Conservation (phyloP, 2,888 invertebrate genomes). For the Lepidocyrtinus sp. region DNA sequence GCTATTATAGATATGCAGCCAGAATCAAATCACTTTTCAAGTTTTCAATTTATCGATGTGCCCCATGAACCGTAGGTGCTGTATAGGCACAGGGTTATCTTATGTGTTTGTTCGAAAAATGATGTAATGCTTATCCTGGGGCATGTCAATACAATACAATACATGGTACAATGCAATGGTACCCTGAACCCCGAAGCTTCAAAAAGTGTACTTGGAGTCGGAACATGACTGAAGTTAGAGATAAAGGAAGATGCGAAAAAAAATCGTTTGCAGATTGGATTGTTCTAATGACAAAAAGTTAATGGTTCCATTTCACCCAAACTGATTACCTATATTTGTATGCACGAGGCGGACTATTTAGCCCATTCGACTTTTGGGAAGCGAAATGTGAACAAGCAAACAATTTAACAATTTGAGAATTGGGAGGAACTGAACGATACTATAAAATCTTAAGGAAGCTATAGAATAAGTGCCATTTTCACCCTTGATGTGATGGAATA, state of each 20-base stretch:
- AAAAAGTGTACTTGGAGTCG: no score
- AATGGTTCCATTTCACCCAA: neutral
- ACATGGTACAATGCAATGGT: no score
- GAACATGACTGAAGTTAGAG: neutral
- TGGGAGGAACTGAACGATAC: slow-evolving; percentile 26
- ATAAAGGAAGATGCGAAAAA: neutral
- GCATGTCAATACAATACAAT: no score
- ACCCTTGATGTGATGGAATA: slow-evolving; percentile 19
- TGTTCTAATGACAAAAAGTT: neutral
- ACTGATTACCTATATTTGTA: slow-evolving; percentile 7
- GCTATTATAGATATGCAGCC: no score
- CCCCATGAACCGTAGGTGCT: neutral
- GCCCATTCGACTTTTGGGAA: slow-evolving; percentile 1
- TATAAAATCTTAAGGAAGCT: slow-evolving; percentile 24
- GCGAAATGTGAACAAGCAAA: slow-evolving; percentile 27
- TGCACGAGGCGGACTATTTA: slow-evolving; percentile 4
- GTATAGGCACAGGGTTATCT: no score
- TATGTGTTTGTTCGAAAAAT: no score
- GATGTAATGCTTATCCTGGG: no score
- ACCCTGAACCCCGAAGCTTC: no score
- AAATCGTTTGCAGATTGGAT: neutral
- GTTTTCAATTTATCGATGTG: neutral
- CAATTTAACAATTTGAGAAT: no score
- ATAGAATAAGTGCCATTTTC: slow-evolving; percentile 32
- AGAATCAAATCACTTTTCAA: no score